Conservation (phyloP, 2,113 vertebrate genomes). For the Eulemur macaco region DNA sequence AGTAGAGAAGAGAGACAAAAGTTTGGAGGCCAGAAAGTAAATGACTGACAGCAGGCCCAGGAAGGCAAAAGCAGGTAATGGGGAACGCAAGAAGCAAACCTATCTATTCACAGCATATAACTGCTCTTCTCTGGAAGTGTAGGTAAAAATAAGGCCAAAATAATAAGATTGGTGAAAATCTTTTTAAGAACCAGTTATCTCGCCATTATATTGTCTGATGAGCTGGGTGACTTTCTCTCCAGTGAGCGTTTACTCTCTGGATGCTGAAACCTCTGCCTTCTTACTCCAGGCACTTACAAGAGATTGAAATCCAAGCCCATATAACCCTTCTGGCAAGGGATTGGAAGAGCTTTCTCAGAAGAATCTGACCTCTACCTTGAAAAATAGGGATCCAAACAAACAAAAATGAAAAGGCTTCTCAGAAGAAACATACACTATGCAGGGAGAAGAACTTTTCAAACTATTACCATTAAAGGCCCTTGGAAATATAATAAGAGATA, state of each 20-base stretch:
- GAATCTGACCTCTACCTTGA: background rate
- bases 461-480: background rate
- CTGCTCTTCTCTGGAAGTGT: accelerated
- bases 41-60: background rate
- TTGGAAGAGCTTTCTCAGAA: background rate
- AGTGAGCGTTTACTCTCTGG: background rate
- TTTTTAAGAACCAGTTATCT: background rate
- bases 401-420: background rate
- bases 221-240: background rate
- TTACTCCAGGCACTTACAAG: background rate
- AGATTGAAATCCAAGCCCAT: background rate
- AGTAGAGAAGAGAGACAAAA: background rate
- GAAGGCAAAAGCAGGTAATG: background rate
- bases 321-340: background rate
- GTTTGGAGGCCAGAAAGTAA: background rate
- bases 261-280: background rate
- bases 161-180: background rate
- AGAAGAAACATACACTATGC: background rate
- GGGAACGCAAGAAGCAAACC: background rate
- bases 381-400: background rate
- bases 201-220: no score
- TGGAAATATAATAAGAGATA: background rate
- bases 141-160: background rate
- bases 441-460: background rate
- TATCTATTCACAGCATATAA: background rate